These are phyloP conservation scores for Spea multiplicata DNA, from an alignment of 2,113 vertebrate genomes.

Conservation along the genomic window DNA sequence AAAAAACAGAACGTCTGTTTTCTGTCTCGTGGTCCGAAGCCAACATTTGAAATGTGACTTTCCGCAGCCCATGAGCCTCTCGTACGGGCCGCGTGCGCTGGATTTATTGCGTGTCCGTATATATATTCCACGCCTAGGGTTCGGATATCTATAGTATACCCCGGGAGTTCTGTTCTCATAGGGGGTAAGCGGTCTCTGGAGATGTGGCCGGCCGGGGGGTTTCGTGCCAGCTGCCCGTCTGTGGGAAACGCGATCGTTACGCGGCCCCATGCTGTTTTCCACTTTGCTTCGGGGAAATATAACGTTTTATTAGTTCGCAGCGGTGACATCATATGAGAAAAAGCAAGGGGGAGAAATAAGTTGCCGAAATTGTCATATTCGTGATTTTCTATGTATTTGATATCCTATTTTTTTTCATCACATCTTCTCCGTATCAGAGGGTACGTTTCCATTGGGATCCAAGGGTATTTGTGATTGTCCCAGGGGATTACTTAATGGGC, in stretches of 20 bases:
- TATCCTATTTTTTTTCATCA: too few relatives aligned
- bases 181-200: background rate
- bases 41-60: background rate
- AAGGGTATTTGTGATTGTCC: too few relatives aligned
- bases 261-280: background rate
- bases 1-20: too few relatives aligned
- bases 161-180: background rate
- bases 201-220: background rate
- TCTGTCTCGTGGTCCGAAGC: background rate
- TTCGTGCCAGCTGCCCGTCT: conserved; percentile 24
- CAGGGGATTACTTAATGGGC: too few relatives aligned
- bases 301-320: background rate
- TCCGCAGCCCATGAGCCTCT: too few relatives aligned
- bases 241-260: conserved; percentile 15
- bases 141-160: too few relatives aligned
- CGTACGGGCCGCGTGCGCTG: too few relatives aligned
- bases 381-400: background rate
- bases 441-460: too few relatives aligned
- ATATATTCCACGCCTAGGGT: too few relatives aligned
- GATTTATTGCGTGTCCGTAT: too few relatives aligned
- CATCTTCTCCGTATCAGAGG: too few relatives aligned
- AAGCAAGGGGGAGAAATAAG: background rate
- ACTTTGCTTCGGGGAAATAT: background rate
- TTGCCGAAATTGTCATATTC: background rate
- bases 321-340: background rate